Percentiles rank a stretch among this genome's conserved stretches.
Evolutionary conservation across 2,113 vertebrate genomes (phyloP).

Genomic region (Melanerpes aurifrons): DNA sequence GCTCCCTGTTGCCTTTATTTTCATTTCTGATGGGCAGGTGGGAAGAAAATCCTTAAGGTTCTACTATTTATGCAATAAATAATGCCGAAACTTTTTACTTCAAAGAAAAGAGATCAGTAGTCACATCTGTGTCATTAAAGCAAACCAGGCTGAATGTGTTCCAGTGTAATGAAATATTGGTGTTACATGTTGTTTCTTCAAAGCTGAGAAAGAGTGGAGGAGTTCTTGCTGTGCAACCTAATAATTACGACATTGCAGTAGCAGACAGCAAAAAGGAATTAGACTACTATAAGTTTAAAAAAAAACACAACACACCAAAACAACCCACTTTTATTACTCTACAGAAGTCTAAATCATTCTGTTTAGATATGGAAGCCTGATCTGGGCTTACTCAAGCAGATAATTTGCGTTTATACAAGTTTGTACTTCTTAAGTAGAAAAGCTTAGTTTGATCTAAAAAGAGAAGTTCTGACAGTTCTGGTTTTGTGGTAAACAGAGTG

Average conservation of each 20-base stretch:
- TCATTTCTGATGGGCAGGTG: not conserved
- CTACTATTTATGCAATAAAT: not conserved
- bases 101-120: not conserved
- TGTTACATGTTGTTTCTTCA: not conserved
- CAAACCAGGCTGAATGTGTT: not conserved
- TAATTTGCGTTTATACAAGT: not conserved
- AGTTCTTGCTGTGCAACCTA: not conserved
- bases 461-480: not conserved
- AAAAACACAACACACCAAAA: not conserved
- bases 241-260: slow-evolving; percentile 17
- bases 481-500: not conserved
- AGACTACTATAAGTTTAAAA: not conserved
- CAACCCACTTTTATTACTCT: not conserved
- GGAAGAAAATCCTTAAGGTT: not conserved
- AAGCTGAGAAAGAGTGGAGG: slow-evolving; percentile 14
- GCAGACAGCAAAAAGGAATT: slow-evolving; percentile 11
- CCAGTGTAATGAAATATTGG: slow-evolving; percentile 11
- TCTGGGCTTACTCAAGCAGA: not conserved
- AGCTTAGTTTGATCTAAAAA: not conserved
- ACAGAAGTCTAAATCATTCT: slow-evolving; percentile 2
- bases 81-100: not conserved
- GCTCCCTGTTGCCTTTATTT: not conserved
- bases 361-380: not conserved
- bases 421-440: not conserved
- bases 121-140: not conserved